Conservation (phyloP, 2,113 vertebrate genomes). For the Miniopterus natalensis region DNA sequence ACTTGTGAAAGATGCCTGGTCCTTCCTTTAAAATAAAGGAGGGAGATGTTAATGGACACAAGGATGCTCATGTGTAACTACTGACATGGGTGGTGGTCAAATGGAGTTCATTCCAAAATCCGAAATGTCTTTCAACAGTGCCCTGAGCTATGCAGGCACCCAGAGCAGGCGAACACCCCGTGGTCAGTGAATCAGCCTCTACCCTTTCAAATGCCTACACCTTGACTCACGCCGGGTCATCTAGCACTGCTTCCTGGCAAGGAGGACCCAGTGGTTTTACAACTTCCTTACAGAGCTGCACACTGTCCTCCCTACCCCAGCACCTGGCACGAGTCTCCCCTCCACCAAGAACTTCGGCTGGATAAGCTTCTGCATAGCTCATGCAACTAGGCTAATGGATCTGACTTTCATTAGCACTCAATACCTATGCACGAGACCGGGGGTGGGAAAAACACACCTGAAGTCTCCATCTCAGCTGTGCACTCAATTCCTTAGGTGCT, state of each 20-base stretch:
- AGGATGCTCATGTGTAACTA: not conserved
- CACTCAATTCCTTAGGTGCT: too few species aligned
- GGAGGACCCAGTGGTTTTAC: not conserved
- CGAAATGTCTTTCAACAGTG: not conserved
- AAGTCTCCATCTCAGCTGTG: not conserved
- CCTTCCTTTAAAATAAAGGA: not conserved
- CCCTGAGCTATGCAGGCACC: not conserved
- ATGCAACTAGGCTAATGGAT: not conserved
- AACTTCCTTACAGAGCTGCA: not conserved
- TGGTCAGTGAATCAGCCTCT: not conserved
- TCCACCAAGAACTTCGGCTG: not conserved
- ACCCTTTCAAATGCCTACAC: not conserved
- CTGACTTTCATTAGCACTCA: too few species aligned
- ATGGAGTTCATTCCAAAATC: not conserved
- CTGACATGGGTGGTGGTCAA: rapidly evolving
- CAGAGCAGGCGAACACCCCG: rapidly evolving
- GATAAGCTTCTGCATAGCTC: not conserved
- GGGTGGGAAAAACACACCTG: too few species aligned
- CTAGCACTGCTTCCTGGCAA: not conserved
- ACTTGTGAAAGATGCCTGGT: rapidly evolving
- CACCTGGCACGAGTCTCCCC: not conserved
- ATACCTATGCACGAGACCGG: rapidly evolving
- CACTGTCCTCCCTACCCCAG: not conserved
- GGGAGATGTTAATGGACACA: rapidly evolving
- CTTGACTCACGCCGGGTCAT: not conserved